These are phyloP conservation scores for Pammene fasciana DNA, from an alignment of 2,888 invertebrate genomes.

Conservation along the genomic window DNA sequence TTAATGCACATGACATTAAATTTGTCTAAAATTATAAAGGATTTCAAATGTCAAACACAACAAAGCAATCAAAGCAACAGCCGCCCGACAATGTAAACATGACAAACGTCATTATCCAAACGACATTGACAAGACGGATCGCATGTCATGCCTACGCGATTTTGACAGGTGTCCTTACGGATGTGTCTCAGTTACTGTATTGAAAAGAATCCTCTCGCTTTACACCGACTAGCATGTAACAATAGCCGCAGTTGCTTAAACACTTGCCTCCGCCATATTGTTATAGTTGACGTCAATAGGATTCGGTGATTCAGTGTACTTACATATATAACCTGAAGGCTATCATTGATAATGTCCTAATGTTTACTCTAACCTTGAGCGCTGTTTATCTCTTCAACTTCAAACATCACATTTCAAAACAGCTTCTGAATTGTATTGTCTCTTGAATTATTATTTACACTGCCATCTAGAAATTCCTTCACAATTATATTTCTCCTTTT, in stretches of 20 bases:
- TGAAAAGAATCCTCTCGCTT: constrained; percentile 40
- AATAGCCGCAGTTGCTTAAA: constrained; percentile 40
- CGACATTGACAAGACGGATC: constrained; percentile 34
- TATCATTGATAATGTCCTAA: constrained; percentile 29
- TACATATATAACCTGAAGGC: constrained; percentile 30
- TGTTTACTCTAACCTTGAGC: constrained; percentile 29
- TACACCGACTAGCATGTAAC: constrained; percentile 33
- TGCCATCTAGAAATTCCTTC: constrained; percentile 37
- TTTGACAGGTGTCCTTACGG: constrained; percentile 41
- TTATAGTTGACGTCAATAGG: constrained; percentile 45
- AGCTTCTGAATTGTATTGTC: constrained; percentile 10
- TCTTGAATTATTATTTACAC: neutral
- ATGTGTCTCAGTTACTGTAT: constrained; percentile 39
- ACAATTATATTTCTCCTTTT: constrained; percentile 46
- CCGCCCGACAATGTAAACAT: constrained; percentile 19
- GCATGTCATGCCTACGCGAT: constrained; percentile 37
- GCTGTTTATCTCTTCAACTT: constrained; percentile 29
- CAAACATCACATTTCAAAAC: constrained; percentile 4
- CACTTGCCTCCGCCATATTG: constrained; percentile 44
- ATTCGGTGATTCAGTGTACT: constrained; percentile 36
- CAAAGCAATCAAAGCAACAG: constrained; percentile 4
- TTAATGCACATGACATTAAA: no score
- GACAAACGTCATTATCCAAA: constrained; percentile 32
- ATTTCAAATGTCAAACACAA: neutral
- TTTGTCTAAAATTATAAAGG: neutral